Percentiles rank a stretch among this genome's conserved stretches.
phyloP scores from a whole-genome alignment of 2,797 vertebrate genomes.

The Sylvilagus floridanus region DNA sequence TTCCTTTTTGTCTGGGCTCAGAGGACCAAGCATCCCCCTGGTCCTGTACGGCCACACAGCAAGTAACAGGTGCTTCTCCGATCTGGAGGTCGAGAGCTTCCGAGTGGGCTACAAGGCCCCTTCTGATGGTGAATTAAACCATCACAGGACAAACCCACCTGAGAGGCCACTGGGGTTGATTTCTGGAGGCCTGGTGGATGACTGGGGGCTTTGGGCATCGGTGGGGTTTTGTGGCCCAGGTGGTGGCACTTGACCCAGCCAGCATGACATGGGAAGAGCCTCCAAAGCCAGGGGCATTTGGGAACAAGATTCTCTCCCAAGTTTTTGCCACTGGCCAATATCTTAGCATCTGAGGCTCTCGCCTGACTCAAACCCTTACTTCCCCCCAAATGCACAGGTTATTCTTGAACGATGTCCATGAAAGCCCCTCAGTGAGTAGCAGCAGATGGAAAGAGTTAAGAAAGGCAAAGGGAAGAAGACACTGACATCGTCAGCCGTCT shows the following conservation, averaged over 20 bases:
- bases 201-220: background rate
- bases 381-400: background rate
- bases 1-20: background rate
- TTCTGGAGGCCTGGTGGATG: background rate
- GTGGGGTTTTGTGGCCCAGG: background rate
- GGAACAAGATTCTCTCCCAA: background rate
- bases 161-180: background rate
- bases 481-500: background rate
- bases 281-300: background rate
- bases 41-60: background rate
- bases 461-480: background rate
- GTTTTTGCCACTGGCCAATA: background rate
- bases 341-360: background rate
- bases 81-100: background rate
- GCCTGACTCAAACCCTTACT: background rate
- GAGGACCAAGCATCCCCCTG: background rate
- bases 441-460: background rate
- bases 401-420: background rate
- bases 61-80: background rate
- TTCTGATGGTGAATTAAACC: background rate
- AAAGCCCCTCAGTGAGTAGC: background rate
- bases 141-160: too few species aligned
- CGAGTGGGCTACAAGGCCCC: too few species aligned
- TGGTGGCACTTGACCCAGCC: background rate
- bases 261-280: background rate